Conservation (phyloP, 2,888 invertebrate genomes). For the Byasa hedistus region DNA sequence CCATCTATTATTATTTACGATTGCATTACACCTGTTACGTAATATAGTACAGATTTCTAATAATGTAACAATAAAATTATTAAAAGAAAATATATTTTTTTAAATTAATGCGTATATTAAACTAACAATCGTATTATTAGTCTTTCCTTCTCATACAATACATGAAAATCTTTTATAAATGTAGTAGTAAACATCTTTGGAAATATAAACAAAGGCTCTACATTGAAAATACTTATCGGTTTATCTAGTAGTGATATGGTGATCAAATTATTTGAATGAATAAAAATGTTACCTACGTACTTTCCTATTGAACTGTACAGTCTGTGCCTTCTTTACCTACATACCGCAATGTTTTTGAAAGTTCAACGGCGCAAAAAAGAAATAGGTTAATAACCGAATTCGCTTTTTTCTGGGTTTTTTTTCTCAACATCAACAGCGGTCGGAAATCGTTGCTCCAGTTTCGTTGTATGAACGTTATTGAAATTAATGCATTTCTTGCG, state of each 20-base stretch:
- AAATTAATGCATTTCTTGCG: conserved; percentile 1
- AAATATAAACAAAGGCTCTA: no score
- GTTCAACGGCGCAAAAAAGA: conserved; percentile 31
- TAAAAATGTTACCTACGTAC: background rate
- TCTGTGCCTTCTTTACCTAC: conserved; percentile 27
- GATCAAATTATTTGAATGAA: background rate
- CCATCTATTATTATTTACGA: background rate
- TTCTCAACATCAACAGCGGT: conserved; percentile 12
- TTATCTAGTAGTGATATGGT: background rate
- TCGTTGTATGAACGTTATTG: background rate
- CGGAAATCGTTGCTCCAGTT: conserved; percentile 21
- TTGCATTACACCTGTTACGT: background rate
- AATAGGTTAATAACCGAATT: conserved; percentile 30
- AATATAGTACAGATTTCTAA: background rate
- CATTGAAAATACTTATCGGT: no score
- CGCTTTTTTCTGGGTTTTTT: conserved; percentile 14
- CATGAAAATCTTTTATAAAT: no score
- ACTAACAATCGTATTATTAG: no score
- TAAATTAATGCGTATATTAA: no score
- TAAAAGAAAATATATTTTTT: no score
- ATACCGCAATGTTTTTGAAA: conserved; percentile 27
- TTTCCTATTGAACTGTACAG: conserved; percentile 9
- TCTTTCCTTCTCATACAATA: no score
- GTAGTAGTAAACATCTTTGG: no score
- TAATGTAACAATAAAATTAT: background rate